phyloP scores from a whole-genome alignment of 2,113 vertebrate species.

The Lampris megalopsis region DNA sequence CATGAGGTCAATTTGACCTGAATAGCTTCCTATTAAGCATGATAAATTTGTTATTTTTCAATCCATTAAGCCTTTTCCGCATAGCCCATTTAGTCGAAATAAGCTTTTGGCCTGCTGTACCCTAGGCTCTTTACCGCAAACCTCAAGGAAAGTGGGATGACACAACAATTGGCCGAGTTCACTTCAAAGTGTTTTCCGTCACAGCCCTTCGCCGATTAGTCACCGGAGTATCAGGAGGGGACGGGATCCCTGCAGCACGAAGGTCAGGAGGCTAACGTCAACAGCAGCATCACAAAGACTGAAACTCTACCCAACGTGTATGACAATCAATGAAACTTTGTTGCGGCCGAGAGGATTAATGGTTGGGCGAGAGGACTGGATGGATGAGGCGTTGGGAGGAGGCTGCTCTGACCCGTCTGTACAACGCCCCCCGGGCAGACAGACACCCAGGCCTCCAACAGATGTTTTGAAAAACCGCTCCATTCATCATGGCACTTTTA shows the following conservation, averaged over 20 bases:
- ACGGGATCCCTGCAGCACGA: conserved; percentile 50
- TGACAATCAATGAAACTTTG: conserved; percentile 68
- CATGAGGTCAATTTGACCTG: conserved; percentile 80
- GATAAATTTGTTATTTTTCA: conserved; percentile 77
- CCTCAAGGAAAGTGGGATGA: conserved; percentile 35
- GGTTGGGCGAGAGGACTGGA: conserved; percentile 9
- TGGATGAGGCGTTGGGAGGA: conserved; percentile 31
- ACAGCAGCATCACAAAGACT: conserved; percentile 53
- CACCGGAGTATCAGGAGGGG: conserved; percentile 27
- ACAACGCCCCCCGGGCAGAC: conserved; percentile 50
- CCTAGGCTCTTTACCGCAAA: conserved; percentile 36
- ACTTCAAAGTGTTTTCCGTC: conserved; percentile 67
- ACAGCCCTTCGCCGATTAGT: conserved; percentile 58
- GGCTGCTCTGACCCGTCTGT: conserved; percentile 62
- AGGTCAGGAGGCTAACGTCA: conserved; percentile 64
- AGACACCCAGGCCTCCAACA: conserved; percentile 62
- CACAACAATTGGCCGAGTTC: conserved; percentile 52
- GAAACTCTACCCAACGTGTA: conserved; percentile 36
- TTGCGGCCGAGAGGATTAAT: conserved; percentile 41
- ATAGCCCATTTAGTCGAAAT: conserved; percentile 67
- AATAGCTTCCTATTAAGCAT: conserved; percentile 78
- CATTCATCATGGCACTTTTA: conserved; percentile 66
- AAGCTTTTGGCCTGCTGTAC: conserved; percentile 40
- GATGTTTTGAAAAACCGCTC: conserved; percentile 64
- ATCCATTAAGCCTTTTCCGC: conserved; percentile 74